phyloP scores from a whole-genome alignment of 1,140 invertebrate genomes.

The Sesamia nonagrioides region DNA sequence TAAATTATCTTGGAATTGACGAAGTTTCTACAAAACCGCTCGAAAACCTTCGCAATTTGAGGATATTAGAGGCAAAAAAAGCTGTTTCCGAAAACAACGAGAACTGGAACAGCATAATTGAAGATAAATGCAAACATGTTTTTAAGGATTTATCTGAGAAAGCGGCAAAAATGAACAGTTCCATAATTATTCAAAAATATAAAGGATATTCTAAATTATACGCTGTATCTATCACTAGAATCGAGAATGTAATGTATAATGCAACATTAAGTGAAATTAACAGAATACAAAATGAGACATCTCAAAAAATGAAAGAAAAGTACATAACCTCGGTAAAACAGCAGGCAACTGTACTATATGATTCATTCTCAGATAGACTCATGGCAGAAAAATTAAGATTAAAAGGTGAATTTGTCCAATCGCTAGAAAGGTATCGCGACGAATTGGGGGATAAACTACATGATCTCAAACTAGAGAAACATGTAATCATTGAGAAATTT shows the following conservation, averaged over 20 bases:
- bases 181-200: slow-evolving; percentile 68
- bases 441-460: slow-evolving; percentile 64
- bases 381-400: slow-evolving; percentile 63
- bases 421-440: slow-evolving; percentile 58
- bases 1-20: slow-evolving; percentile 73
- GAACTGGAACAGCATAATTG: slow-evolving; percentile 68
- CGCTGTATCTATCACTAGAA: slow-evolving; percentile 66
- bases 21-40: slow-evolving; percentile 67
- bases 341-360: slow-evolving; percentile 72
- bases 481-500: slow-evolving; percentile 74
- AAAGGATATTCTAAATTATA: slow-evolving; percentile 71
- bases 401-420: slow-evolving; percentile 67
- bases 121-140: slow-evolving; percentile 56
- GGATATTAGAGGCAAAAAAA: slow-evolving; percentile 64
- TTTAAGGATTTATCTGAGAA: slow-evolving; percentile 61
- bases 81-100: slow-evolving; percentile 65
- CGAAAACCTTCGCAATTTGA: slow-evolving; percentile 58
- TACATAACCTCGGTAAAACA: slow-evolving; percentile 65
- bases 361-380: slow-evolving; percentile 66
- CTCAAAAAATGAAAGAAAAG: slow-evolving; percentile 63
- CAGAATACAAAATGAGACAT: slow-evolving; percentile 61
- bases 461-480: slow-evolving; percentile 76
- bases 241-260: slow-evolving; percentile 69
- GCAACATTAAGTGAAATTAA: slow-evolving; percentile 69
- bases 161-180: slow-evolving; percentile 66